Evolutionary conservation across 2,888 invertebrate species (phyloP), one percentile per base, ranked within the genome.

Genomic region (Eupithecia exiguata): DNA sequence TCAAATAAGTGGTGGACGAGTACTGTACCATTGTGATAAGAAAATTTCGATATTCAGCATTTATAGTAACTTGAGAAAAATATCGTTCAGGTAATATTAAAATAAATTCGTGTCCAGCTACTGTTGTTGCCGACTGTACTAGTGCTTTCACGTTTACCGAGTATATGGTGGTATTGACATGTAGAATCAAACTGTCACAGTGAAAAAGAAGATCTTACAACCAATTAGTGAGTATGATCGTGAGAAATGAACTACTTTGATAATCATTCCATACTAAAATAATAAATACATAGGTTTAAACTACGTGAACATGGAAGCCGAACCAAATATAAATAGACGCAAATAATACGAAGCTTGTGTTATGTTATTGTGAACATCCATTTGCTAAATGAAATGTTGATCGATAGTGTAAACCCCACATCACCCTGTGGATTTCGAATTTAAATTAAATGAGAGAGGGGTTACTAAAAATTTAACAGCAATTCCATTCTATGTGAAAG

Each of bases 101-200:
- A 46, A 53, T 21, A n/a, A 53, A 53, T 53, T 53, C 49, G 21
- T 49, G 49, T 49, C 4, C n/a, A 21, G 6, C n/a, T n/a, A 10
- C 4, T 3, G 0, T 49, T 10, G 9, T 46, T 46, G 18, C 18
- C 18, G 7, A 7, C 18, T 43, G 12, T 43, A 43, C 43, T 43
- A 43, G 14, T 43, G 5, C 40, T n/a, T 49, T 49, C n/a, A n/a
- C 6, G 1, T 53, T 4, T 53, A 1, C 4, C 49, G 21, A 53
- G 49, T 10, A 21, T 53, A 53, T 53, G 1, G 7, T 18, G 62
- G 62, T 62, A 18, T 62, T 9, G 35, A 35, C 62, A 18, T 62
- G 38, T 2, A 21, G 65, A 36, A 38, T 36, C 21, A 62, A 18
- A 66, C 65, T 66, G 66, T 40, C 66, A 66, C 66, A 43, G 40